Evolutionary conservation across 92 coral and sea anemone genomes (phyloP).

Genomic region (Montipora capitata): DNA sequence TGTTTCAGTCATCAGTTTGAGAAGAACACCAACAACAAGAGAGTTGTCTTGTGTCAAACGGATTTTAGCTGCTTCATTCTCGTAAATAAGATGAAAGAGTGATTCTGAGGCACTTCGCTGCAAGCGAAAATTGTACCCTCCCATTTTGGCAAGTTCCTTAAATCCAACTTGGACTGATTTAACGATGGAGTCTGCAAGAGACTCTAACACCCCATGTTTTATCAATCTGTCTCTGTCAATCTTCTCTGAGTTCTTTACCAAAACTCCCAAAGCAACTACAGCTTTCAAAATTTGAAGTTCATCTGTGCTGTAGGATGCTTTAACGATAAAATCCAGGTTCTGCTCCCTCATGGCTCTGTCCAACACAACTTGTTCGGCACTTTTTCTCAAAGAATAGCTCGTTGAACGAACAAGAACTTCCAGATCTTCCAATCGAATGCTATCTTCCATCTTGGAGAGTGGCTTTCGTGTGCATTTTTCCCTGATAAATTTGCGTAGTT

Average conservation of each 20-base stretch:
- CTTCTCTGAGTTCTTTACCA: slow-evolving; percentile 81
- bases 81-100: slow-evolving; percentile 88
- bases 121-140: slow-evolving; percentile 75
- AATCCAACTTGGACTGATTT: slow-evolving; percentile 83
- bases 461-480: slow-evolving; percentile 87
- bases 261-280: slow-evolving; percentile 81
- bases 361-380: slow-evolving; percentile 87
- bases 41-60: slow-evolving; percentile 78
- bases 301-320: slow-evolving; percentile 77
- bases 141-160: slow-evolving; percentile 69
- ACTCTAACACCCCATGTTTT: slow-evolving; percentile 79
- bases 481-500: slow-evolving; percentile 81
- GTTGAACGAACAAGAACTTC: slow-evolving; percentile 88
- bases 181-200: slow-evolving; percentile 83
- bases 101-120: slow-evolving; percentile 87
- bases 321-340: slow-evolving; percentile 81
- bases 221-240: slow-evolving; percentile 68
- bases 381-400: slow-evolving; percentile 82
- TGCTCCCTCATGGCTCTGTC: slow-evolving; percentile 86
- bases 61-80: slow-evolving; percentile 70
- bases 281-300: slow-evolving; percentile 90
- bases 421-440: slow-evolving; percentile 83
- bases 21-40: slow-evolving; percentile 68
- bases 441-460: slow-evolving; percentile 81
- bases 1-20: slow-evolving; percentile 80